Base-by-base conservation (phyloP, 2,797 vertebrate species). In the Poecilia velifera region DNA sequence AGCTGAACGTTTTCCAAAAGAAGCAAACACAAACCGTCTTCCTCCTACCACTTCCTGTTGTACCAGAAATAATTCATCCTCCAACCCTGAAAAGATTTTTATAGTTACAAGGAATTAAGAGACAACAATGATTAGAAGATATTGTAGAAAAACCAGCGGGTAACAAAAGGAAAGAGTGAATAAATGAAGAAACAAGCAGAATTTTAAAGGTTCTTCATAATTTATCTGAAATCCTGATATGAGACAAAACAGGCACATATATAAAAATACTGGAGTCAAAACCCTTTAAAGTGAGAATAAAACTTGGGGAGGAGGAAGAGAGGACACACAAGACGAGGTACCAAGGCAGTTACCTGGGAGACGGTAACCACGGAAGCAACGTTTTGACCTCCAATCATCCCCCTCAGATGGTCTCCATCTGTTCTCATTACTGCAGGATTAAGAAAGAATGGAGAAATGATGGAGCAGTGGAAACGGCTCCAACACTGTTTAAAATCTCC, bases 301-400 rank as follows among this genome's bases (percentile, higher is more conserved):
- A 53, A 74, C 47, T 57, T 36, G 6, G n/a, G 12, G 31, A 55
- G 39, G 22, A 31, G n/a, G 43, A n/a, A n/a, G n/a, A 25, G 36
- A 41, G 49, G 39, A 53, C 75, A 73, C 45, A 76, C 51, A 51
- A 68, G 22, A 28, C 25, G 80, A 71, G 55, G 72, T 1, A n/a
- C 72, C 3, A 76, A 75, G 78, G 34, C 72, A 55, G 81, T 86
- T 87, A 86, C 90, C 86, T 90, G 85, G 87, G 87, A 88, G 80
- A 87, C 68, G n/a, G 87, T 89, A 73, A 85, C 84, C 78, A 85
- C 28, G 82, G 87, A 76, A 86, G 82, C 85, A 77, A 76, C 82
- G 82, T 81, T 77, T 34, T 85, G 84, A 86, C 85, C 89, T 80
- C 83, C 77, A 88, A 46, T 89, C 84, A 81, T 88, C 84, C 74